phyloP scores from a whole-genome alignment of 2,888 invertebrate species.

The Hirtodrosophila histrioides region DNA sequence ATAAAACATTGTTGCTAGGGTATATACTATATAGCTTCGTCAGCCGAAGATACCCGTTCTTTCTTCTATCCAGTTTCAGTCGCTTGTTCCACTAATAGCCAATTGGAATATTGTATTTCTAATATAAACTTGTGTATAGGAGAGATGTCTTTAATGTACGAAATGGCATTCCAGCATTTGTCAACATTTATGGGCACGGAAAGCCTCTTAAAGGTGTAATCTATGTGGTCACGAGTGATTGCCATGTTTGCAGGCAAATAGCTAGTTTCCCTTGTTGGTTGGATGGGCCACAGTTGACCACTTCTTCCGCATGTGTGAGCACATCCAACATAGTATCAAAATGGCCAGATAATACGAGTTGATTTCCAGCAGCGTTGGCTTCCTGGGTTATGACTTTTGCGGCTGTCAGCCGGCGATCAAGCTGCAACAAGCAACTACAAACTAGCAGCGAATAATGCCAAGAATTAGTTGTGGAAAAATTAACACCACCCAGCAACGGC shows the following conservation, averaged over 20 bases:
- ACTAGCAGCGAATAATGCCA: conserved; percentile 65
- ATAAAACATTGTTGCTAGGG: too few species aligned
- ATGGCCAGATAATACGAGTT: conserved; percentile 49
- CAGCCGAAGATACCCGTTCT: too few species aligned
- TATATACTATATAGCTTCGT: too few species aligned
- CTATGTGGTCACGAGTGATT: conserved; percentile 27
- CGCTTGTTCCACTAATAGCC: too few species aligned
- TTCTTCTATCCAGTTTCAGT: too few species aligned
- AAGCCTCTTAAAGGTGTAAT: conserved; percentile 5
- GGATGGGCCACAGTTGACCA: conserved; percentile 34
- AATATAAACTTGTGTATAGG: too few species aligned
- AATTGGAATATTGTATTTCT: too few species aligned
- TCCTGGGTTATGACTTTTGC: conserved; percentile 79
- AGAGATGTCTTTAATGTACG: too few species aligned
- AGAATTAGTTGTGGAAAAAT: conserved; percentile 79
- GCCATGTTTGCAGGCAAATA: conserved; percentile 29
- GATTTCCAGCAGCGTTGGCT: conserved; percentile 48
- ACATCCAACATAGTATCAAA: conserved; percentile 37
- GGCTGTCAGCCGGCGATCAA: conserved; percentile 57
- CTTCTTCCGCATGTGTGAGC: conserved; percentile 61
- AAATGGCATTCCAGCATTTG: conserved; percentile 14
- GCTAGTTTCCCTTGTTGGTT: conserved; percentile 34
- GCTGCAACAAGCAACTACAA: conserved; percentile 35
- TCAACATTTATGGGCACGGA: conserved; percentile 8
- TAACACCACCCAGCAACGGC: conserved; percentile 75